Evolutionary conservation across 2,797 vertebrate genomes (phyloP).

Genomic region (Fundulus diaphanus): DNA sequence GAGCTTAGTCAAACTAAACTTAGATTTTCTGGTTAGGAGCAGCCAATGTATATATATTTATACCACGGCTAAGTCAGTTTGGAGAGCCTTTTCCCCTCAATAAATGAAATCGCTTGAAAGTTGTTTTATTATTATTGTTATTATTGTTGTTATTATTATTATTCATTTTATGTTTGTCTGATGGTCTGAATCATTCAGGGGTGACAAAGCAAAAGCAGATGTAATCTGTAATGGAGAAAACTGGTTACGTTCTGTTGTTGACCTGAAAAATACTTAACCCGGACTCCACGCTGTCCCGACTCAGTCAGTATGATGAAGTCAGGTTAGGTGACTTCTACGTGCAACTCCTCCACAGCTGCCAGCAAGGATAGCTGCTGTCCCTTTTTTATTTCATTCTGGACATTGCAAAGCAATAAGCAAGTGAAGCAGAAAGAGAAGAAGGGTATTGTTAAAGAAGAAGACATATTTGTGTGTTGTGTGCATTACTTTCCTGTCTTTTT

Average conservation of each 20-base stretch:
- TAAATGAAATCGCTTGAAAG: neutral
- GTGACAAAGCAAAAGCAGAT: neutral
- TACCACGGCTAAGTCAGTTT: neutral
- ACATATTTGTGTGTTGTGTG: neutral
- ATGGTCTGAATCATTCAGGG: neutral
- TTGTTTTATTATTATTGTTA: too few species aligned
- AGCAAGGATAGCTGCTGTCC: neutral
- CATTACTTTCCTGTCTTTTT: neutral
- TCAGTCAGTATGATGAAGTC: neutral
- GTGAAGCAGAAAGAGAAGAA: constrained; percentile 68
- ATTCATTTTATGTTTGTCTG: neutral
- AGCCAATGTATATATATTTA: too few species aligned
- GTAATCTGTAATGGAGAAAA: neutral
- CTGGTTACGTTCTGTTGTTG: neutral
- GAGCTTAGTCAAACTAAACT: too few species aligned
- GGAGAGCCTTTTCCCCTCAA: neutral
- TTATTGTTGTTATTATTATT: too few species aligned
- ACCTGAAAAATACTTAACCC: neutral
- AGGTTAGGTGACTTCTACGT: neutral
- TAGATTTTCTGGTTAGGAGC: too few species aligned
- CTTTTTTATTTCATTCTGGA: constrained; percentile 25
- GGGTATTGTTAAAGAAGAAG: constrained; percentile 18
- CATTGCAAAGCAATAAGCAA: constrained; percentile 53
- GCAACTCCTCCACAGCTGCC: neutral
- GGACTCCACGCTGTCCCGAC: neutral